These are phyloP conservation scores for Falco punctatus DNA, from an alignment of 2,113 vertebrate genomes.

Conservation along the genomic window DNA sequence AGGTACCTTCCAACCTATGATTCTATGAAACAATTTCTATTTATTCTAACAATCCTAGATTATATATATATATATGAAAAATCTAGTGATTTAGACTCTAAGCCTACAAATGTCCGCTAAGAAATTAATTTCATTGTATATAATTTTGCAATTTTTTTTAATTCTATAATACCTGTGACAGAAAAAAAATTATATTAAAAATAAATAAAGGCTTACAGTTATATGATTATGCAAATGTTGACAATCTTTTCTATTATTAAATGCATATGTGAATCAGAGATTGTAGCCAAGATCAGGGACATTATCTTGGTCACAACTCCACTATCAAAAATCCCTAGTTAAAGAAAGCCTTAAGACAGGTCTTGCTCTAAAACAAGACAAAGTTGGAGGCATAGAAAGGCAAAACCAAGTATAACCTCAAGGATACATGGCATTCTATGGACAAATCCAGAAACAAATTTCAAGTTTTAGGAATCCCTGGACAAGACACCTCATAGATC, in stretches of 20 bases:
- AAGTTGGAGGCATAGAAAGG: background rate
- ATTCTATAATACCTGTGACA: background rate
- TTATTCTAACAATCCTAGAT: background rate
- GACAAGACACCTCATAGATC: background rate
- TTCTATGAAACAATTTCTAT: background rate
- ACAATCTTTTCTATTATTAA: background rate
- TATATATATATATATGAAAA: background rate
- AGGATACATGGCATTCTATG: background rate
- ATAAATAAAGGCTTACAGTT: background rate
- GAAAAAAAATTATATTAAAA: background rate
- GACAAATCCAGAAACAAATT: background rate
- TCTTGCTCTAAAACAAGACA: background rate
- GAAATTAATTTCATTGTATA: background rate
- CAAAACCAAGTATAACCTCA: background rate
- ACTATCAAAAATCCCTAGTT: background rate
- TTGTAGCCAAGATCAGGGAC: background rate
- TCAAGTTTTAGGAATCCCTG: background rate
- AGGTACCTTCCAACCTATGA: background rate
- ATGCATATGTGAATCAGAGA: background rate
- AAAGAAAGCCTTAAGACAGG: background rate
- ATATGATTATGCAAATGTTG: background rate
- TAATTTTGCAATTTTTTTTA: background rate
- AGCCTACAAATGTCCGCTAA: background rate
- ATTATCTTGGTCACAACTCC: background rate
- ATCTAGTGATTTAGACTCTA: background rate